These are phyloP conservation scores for Orgyia antiqua DNA, from an alignment of 2,888 invertebrate genomes.

Conservation along the genomic window DNA sequence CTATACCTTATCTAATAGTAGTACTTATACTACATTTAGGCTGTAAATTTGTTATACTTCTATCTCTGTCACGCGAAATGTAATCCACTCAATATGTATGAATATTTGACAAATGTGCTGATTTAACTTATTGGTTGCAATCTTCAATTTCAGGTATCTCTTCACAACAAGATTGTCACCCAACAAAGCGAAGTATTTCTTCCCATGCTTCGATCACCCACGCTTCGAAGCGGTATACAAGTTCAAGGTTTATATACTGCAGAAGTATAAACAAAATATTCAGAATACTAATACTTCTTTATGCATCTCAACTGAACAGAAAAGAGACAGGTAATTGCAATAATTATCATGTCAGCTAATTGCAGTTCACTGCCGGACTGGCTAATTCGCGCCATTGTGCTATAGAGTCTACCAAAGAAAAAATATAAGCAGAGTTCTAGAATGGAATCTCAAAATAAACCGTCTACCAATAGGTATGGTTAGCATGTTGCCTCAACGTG, in stretches of 20 bases:
- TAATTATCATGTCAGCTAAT: neutral
- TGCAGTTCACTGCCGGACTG: neutral
- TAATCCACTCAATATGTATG: too few species aligned
- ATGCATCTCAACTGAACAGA: slow-evolving; percentile 49
- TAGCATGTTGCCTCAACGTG: too few species aligned
- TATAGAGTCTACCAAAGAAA: too few species aligned
- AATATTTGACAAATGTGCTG: too few species aligned
- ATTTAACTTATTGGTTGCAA: too few species aligned
- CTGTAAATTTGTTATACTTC: too few species aligned
- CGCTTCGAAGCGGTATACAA: slow-evolving; percentile 81
- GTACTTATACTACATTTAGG: too few species aligned
- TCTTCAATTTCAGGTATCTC: slow-evolving; percentile 76
- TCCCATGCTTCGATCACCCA: slow-evolving; percentile 87
- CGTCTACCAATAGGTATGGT: too few species aligned
- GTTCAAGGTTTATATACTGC: slow-evolving; percentile 45
- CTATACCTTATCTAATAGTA: too few species aligned
- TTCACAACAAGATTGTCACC: slow-evolving; percentile 80
- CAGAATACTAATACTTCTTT: slow-evolving; percentile 53
- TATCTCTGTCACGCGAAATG: too few species aligned
- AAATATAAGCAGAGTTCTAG: too few species aligned
- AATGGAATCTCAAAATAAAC: too few species aligned
- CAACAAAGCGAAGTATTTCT: slow-evolving; percentile 79
- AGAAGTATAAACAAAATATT: slow-evolving; percentile 21
- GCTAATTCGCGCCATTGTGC: neutral
- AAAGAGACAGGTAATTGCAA: slow-evolving; percentile 43